Evolutionary conservation across 1,140 invertebrate genomes (phyloP).

Genomic region (Drosophila watanabei): DNA sequence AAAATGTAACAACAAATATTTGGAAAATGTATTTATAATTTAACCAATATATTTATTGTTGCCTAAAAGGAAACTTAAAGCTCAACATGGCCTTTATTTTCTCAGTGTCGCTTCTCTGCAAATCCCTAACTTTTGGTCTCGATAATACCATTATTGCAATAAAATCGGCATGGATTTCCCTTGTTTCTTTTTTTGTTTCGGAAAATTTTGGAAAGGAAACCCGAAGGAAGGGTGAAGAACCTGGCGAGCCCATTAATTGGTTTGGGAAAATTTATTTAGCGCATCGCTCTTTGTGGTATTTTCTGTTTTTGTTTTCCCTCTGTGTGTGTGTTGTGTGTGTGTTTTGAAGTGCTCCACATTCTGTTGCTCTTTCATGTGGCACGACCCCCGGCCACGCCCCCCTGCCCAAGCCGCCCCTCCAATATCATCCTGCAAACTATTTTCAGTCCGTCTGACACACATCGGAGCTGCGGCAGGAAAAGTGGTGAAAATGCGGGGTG

Average conservation of each 20-base stretch:
- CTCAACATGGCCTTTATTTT: not conserved
- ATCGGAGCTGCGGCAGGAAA: constrained; percentile 47
- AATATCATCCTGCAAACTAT: constrained; percentile 70
- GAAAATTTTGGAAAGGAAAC: not conserved
- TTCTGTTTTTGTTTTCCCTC: constrained; percentile 25
- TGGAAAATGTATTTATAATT: not conserved
- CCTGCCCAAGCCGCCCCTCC: constrained; percentile 1
- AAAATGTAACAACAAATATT: no score
- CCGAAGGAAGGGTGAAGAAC: constrained; percentile 26
- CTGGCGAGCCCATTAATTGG: constrained; percentile 70
- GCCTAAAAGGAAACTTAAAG: not conserved
- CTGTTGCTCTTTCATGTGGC: constrained; percentile 68
- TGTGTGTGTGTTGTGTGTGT: not conserved
- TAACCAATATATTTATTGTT: not conserved
- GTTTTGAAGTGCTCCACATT: constrained; percentile 69
- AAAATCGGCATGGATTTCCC: constrained; percentile 10
- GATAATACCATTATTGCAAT: no score
- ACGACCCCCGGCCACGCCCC: constrained; percentile 14
- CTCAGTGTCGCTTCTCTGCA: not conserved
- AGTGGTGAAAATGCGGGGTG: constrained; percentile 18
- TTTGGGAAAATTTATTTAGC: constrained; percentile 60
- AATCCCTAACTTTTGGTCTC: not conserved
- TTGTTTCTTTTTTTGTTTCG: not conserved
- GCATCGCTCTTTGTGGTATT: constrained; percentile 10
- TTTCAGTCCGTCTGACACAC: constrained; percentile 74